phyloP scores from a whole-genome alignment of 2,888 invertebrate species.

The Ormia ochracea region DNA sequence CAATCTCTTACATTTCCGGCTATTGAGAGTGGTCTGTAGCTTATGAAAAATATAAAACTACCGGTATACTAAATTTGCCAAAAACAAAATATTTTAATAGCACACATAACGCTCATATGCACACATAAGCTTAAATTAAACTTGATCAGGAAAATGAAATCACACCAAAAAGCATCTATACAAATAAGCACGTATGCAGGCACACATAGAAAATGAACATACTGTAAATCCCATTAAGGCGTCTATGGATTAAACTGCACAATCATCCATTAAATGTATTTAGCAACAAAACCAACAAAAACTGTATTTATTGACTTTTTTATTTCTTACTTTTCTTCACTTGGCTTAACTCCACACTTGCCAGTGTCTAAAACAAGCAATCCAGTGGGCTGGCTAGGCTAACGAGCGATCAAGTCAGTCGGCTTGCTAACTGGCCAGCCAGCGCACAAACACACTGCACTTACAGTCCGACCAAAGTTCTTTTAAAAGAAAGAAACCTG shows the following conservation, averaged over 20 bases:
- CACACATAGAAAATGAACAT: neutral
- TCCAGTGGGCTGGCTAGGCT: slow-evolving; percentile 7
- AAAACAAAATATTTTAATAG: slow-evolving; percentile 9
- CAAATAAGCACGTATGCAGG: neutral
- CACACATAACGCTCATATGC: neutral
- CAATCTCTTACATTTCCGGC: neutral
- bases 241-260: slow-evolving; percentile 36
- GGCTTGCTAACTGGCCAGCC: neutral
- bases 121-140: neutral
- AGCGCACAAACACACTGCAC: neutral
- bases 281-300: slow-evolving; percentile 27
- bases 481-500: slow-evolving; percentile 26
- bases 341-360: slow-evolving; percentile 47
- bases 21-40: neutral
- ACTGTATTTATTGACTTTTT: slow-evolving; percentile 42
- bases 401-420: neutral
- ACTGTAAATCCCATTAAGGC: slow-evolving; percentile 28
- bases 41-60: neutral
- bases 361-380: slow-evolving; percentile 42
- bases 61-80: slow-evolving; percentile 14
- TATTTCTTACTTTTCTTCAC: neutral
- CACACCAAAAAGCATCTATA: neutral
- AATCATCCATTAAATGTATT: slow-evolving; percentile 53
- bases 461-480: neutral
- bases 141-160: slow-evolving; percentile 37